Base-by-base conservation (phyloP, 1,140 invertebrate species). In the Eriocheir sinensis region DNA sequence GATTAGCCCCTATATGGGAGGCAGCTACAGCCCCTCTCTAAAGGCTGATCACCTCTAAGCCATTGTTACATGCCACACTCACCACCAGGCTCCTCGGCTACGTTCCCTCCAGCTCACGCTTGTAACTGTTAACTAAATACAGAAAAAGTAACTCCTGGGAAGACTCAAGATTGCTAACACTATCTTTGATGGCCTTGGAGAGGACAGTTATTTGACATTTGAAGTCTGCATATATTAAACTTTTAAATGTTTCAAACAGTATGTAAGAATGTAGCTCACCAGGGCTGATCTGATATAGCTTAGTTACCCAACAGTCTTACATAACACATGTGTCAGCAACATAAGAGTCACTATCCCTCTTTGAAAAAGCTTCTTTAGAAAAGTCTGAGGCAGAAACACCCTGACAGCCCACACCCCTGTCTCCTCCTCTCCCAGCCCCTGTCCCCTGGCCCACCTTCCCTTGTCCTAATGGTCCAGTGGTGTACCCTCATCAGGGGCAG, bases 1-100 rank as follows among this genome's bases (percentile, higher is more conserved):
- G 80, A 94, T 94, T 94, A 94, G 94, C 88, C 94, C 94, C 94
- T 94, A 94, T 94, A 94, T 60, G 94, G 94, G n/a, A 79, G 89
- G 81, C 48, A 86, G 48, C 90, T 94, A 94, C 32, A 53, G 94
- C 36, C 90, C 79, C 81, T 91, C 94, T 94, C 94, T 48, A 91
- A 94, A 91, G 89, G 90, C 80, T 85, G 81, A 90, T 88, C 94
- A 94, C 90, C 89, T 86, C 48, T 79, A 6, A 86, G 48, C 80
- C 83, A 91, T 91, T 89, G 86, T 89, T 91, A 41, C 83, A 60
- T 48, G 79, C 81, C 36, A 94, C 80, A 40, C 60, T 53, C 85
- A 30, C 89, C 48, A 40, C 44, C 44, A 48, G 44, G 44, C 44
- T 48, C 15, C 15, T 48, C 44, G 4, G 15, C 44, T 48, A 48